Percentiles rank a stretch among this genome's conserved stretches.
phyloP scores from a whole-genome alignment of 2,113 vertebrate genomes.

The Sceloporus tristichus region DNA sequence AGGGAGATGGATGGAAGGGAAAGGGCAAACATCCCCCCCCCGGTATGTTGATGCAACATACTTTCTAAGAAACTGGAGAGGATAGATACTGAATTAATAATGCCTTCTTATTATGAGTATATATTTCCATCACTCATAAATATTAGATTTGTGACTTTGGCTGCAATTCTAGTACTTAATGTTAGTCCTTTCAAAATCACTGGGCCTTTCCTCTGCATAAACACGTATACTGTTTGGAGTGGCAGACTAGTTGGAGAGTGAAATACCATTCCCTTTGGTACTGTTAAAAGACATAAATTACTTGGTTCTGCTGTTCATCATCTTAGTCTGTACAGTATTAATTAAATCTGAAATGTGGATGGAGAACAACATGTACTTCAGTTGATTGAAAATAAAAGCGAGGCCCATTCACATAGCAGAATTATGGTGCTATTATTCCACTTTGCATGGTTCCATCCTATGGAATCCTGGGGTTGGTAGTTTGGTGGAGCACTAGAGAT shows the following conservation, averaged over 20 bases:
- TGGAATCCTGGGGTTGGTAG: too few relatives aligned
- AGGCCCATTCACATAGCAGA: too few relatives aligned
- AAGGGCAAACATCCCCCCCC: too few relatives aligned
- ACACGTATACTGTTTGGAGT: neutral
- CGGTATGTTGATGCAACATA: too few relatives aligned
- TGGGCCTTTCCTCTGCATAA: neutral
- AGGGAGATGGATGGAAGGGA: too few relatives aligned
- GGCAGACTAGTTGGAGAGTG: neutral
- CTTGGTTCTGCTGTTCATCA: neutral
- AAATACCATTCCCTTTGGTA: neutral
- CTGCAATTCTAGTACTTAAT: neutral
- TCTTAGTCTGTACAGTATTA: neutral
- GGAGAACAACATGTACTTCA: neutral
- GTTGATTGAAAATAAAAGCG: neutral
- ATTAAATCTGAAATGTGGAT: constrained; percentile 7
- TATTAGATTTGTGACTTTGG: neutral
- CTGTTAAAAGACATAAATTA: neutral
- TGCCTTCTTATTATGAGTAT: neutral
- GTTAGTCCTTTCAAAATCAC: neutral
- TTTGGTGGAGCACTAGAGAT: too few relatives aligned
- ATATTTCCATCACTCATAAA: neutral
- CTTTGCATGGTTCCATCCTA: too few relatives aligned
- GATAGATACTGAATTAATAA: neutral
- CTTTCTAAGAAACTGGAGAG: too few relatives aligned
- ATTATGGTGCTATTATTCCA: neutral